A percentile compares a stretch with the other conserved stretches of the same genome.
Conservation (phyloP, 2,113 vertebrate genomes). For the Dicrurus megarhynchus region DNA sequence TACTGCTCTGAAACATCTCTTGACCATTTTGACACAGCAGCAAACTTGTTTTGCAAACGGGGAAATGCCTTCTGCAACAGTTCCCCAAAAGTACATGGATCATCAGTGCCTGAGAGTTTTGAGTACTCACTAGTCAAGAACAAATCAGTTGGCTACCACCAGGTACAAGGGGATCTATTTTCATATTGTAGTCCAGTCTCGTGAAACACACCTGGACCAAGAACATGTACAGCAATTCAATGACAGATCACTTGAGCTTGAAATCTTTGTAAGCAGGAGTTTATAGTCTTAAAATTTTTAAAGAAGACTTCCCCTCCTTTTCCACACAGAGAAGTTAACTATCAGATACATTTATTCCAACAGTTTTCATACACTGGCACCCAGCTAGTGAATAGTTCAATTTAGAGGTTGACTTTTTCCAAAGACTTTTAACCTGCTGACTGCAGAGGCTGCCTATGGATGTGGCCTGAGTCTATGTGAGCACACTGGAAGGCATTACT, state of each 20-base stretch:
- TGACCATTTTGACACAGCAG: neutral
- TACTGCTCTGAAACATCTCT: neutral
- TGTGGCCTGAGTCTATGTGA: neutral
- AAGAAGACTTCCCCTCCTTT: neutral
- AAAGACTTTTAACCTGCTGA: neutral
- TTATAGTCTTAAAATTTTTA: neutral
- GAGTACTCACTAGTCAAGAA: neutral
- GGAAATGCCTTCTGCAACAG: neutral
- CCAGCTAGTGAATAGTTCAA: neutral
- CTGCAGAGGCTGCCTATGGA: neutral
- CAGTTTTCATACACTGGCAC: neutral
- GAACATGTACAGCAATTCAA: accelerated
- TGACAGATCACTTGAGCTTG: neutral
- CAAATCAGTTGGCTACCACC: neutral
- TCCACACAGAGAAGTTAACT: neutral
- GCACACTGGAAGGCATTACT: neutral
- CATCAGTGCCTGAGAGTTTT: neutral
- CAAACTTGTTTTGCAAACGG: neutral
- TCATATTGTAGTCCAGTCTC: neutral
- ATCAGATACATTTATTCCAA: neutral
- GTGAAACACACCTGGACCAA: neutral
- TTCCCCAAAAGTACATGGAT: neutral
- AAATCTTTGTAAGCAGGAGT: neutral
- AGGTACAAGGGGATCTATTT: neutral
- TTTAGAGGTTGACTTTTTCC: neutral